Evolutionary conservation across 2,888 invertebrate genomes (phyloP).

Genomic region (Napeogenes sylphis): DNA sequence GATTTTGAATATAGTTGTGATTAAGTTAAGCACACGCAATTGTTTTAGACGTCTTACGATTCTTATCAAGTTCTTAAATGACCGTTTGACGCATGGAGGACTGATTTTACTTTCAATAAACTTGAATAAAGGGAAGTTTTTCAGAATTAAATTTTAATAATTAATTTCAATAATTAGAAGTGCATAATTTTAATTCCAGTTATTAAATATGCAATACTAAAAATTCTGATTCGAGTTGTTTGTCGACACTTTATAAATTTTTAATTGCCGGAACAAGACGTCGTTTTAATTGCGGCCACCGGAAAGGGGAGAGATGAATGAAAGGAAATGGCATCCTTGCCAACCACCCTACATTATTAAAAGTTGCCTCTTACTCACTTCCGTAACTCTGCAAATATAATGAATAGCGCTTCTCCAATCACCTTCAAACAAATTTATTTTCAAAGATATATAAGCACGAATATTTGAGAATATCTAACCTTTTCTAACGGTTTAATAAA

Average conservation of each 20-base stretch:
- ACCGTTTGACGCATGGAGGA: conserved; percentile 15
- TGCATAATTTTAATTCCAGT: neutral
- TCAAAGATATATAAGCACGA: conserved; percentile 21
- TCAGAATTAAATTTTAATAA: neutral
- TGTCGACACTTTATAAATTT: conserved; percentile 71
- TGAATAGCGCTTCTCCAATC: conserved; percentile 64
- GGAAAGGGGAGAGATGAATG: conserved; percentile 76
- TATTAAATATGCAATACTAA: neutral
- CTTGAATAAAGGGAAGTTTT: neutral
- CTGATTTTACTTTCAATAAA: neutral
- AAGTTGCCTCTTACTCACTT: conserved; percentile 71
- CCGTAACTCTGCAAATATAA: conserved; percentile 59
- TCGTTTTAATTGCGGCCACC: conserved; percentile 75
- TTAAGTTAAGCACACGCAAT: conserved; percentile 70
- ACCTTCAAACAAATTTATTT: conserved; percentile 56
- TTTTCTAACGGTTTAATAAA: neutral
- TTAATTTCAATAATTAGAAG: neutral
- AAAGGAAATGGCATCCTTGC: conserved; percentile 71
- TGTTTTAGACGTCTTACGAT: conserved; percentile 60
- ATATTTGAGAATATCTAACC: neutral
- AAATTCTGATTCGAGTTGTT: conserved; percentile 60
- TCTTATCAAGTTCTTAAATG: conserved; percentile 25
- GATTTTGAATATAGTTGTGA: conserved; percentile 63
- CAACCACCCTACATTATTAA: conserved; percentile 75
- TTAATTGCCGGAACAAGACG: conserved; percentile 74